Base-by-base conservation (phyloP, 2,888 invertebrate genomes). In the Drosophila dives region DNA sequence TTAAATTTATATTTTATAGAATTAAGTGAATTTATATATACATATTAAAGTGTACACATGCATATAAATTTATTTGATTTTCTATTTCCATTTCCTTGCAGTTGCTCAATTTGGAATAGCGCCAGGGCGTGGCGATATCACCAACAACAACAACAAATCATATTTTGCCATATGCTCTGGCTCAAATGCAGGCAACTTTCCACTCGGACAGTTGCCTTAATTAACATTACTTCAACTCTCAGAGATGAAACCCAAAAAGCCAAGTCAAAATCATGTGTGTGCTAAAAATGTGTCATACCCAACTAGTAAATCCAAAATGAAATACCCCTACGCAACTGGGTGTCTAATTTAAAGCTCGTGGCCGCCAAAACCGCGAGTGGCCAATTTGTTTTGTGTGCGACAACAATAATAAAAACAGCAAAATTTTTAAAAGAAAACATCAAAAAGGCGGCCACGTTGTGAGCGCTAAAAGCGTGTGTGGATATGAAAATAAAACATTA, bases 401-500 rank as follows among this genome's bases (percentile, higher is more conserved):
- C 60, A 64, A 72, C 56, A 71, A 49, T 48, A 67, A 56, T 50
- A 63, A 42, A 32, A 65, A 73, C 54, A 78, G 64, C 61, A 66
- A 54, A 34, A 55, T 50, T 36, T n/a, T 23, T 1, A 23, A 23
- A 23, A 23, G 23, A 51, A 64, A 79, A 81, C 80, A 89, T 80
- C 72, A 80, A 80, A 81, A 80, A 80, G 59, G 58, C 81, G 59
- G 72, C 77, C 76, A 77, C 64, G 51, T 61, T 67, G 72, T 67
- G 72, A 75, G 68, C 62, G 77, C 61, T 77, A 77, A 78, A 87
- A 81, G 90, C 83, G 90, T 81, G 86, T 86, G 77, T 73, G 83
- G 83, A 77, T 77, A 80, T 72, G 77, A 86, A 89, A 88, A 90
- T 89, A 86, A 89, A 86, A 81, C 87, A 89, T 75, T 90, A 79